Evolutionary conservation across 2,888 invertebrate species (phyloP), one percentile per base, ranked within the genome.

Genomic region (Ctena decussata): DNA sequence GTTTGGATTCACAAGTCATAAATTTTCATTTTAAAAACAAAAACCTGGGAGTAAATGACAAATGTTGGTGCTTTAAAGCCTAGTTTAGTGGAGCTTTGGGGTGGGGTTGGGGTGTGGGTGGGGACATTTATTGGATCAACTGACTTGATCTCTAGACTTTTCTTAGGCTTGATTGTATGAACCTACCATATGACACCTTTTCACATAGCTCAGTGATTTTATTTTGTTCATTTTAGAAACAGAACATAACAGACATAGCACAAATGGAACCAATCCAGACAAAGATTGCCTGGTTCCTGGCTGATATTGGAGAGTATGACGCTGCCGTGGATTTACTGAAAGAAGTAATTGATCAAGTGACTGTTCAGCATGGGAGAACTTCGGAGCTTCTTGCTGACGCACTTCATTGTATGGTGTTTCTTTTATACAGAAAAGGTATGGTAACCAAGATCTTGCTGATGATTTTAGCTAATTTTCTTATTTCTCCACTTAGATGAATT

Each of bases 261-360:
- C 21, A 44, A 0, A n/a, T 49, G 18, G 78, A 77, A 21, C 77
- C 77, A 27, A 57, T 90, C 8, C 80, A 88, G 80, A 82, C 80
- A 0, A 87, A 78, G 49, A 71, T 90, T 18, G 86, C 82, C 0
- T 86, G 87, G 81, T 91, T 92, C 79, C 69, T 92, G 35, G 71
- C 85, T 30, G 91, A 92, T 76, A 91, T 92, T 41, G 92, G 91
- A 2, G 84, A 92, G 74, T 92, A 91, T 65, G 86, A 83, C 30
- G 72, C 74, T 8, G 90, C 90, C 0, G 60, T 77, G 5, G 27
- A 70, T 0, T 73, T 90, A n/a, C 85, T 91, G 75, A 77, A 80
- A 1, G 76, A 73, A n/a, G 76, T 90, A 18, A 77, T 90, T 3
- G 24, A 44, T n/a, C 69, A 79, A 37, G 46, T 88, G 1, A 69